Evolutionary conservation across 2,797 vertebrate genomes (phyloP), one percentile per base, ranked within the genome.

Genomic region (Malacoctenus gilli): DNA sequence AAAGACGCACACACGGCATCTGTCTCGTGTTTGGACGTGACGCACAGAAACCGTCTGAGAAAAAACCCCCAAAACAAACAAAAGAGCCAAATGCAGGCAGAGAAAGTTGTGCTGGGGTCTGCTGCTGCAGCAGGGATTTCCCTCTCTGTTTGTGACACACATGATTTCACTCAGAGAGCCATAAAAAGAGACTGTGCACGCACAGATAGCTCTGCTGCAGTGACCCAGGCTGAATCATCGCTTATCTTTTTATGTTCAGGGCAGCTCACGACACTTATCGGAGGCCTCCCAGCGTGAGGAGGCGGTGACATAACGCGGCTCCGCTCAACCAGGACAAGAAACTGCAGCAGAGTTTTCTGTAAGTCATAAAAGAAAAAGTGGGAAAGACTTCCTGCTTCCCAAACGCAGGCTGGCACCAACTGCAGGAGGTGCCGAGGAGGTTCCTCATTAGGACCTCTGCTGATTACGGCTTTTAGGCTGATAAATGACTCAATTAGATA

Each of bases 321-420:
- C 25, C 19, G 30, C 16, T 46, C 57, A 73, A n/a, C 43, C 12
- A 9, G 1, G 21, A 43, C 21, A n/a, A n/a, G n/a, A n/a, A n/a
- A n/a, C n/a, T n/a, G n/a, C 25, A 39, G 51, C 20, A 61, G 22
- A 18, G 20, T 39, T 66, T 40, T 56, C 72, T 32, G 40, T 14
- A 68, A 72, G 13, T 41, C 53, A 43, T 71, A 54, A 77, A 67
- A 66, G 66, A 54, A 52, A 70, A 65, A 31, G 46, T 5, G 0
- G 52, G n/a, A 19, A 1, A n/a, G n/a, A n/a, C n/a, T n/a, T n/a
- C n/a, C n/a, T n/a, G n/a, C n/a, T n/a, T n/a, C n/a, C n/a, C n/a
- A n/a, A n/a, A n/a, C n/a, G n/a, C n/a, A n/a, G n/a, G n/a, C n/a
- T n/a, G n/a, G n/a, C n/a, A n/a, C n/a, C n/a, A n/a, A n/a, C n/a